Evolutionary conservation across 2,113 vertebrate genomes (phyloP), one percentile per base, ranked within the genome.

Genomic region (Paedocypris sp.): DNA sequence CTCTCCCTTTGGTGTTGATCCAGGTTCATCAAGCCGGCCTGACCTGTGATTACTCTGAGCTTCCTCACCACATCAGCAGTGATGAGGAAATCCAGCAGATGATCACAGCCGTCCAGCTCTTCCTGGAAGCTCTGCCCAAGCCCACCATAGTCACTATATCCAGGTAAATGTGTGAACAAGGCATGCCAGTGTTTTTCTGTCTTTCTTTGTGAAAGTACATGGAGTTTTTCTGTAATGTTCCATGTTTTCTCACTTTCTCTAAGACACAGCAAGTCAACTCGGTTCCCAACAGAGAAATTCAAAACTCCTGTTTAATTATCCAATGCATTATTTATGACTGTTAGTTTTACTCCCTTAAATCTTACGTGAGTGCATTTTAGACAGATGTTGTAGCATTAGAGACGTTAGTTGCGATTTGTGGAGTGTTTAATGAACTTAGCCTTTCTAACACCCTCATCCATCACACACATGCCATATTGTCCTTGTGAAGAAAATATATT

Each of bases 11-110:
- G 60, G 5, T 25, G 19, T 32, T 43, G 16, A 10, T 23, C 12
- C 73, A 99, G 94, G 90, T 97, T 33, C 95, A 99, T 69, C 93
- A 99, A 47, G 92, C 94, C 6, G 95, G 95, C 3, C 75, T 97
- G 43, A 99, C 95, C 18, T 98, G 95, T 61, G 95, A 99, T 77
- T 87, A 90, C 23, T 66, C 87, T 0, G 94, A 97, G 69, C 91
- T 98, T 62, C 95, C 95, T 49, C 94, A 97, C 62, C 94, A 99
- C 16, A 57, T 98, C 66, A 98, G 95, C 79, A 83, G 81, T 1
- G 84, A 90, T 6, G 79, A 87, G 1, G 92, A 98, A 80, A 91
- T 97, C 0, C 76, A 89, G 52, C 54, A 76, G 50, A 86, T 95
- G 7, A 8, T 92, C 22, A 73, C 81, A 2, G 87, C 91, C 0